Conservation (phyloP, 2,888 invertebrate genomes). For the Diloba caeruleocephala region DNA sequence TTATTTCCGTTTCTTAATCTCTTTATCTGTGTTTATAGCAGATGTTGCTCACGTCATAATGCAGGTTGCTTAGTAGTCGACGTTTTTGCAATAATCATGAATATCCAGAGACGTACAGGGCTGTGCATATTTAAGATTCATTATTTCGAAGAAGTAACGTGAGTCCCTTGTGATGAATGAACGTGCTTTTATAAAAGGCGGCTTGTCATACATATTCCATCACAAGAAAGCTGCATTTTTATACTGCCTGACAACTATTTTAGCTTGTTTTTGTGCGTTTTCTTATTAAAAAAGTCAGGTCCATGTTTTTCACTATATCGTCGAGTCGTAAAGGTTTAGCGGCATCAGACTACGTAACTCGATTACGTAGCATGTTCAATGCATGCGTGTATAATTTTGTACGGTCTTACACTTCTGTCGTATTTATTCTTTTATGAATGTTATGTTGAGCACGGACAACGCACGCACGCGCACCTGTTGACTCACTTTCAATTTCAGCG, state of each 20-base stretch:
- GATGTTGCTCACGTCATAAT: slow-evolving; percentile 29
- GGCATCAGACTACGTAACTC: slow-evolving; percentile 25
- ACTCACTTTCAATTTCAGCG: slow-evolving; percentile 77
- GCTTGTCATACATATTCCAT: slow-evolving; percentile 30
- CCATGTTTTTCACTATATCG: slow-evolving; percentile 30
- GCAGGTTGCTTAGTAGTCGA: slow-evolving; percentile 32
- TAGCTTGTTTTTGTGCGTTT: slow-evolving; percentile 2
- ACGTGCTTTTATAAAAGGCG: slow-evolving; percentile 20
- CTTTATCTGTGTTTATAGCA: slow-evolving; percentile 33
- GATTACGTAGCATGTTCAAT: slow-evolving; percentile 35
- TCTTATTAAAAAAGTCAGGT: slow-evolving; percentile 17
- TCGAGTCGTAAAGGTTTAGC: slow-evolving; percentile 27
- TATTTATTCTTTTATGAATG: slow-evolving; percentile 43
- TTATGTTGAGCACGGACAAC: slow-evolving; percentile 41
- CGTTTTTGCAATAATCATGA: slow-evolving; percentile 21
- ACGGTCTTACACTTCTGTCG: slow-evolving; percentile 47
- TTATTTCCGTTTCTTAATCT: slow-evolving; percentile 31
- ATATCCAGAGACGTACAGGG: slow-evolving; percentile 18
- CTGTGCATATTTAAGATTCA: slow-evolving; percentile 25
- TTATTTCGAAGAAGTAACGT: slow-evolving; percentile 38
- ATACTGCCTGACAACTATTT: background rate
- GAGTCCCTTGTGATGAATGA: slow-evolving; percentile 25
- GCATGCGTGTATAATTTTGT: slow-evolving; percentile 41
- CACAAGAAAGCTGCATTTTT: slow-evolving; percentile 19
- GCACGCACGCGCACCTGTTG: slow-evolving; percentile 65